Conservation (phyloP, 2,888 invertebrate genomes). For the Drosophila bunnanda region DNA sequence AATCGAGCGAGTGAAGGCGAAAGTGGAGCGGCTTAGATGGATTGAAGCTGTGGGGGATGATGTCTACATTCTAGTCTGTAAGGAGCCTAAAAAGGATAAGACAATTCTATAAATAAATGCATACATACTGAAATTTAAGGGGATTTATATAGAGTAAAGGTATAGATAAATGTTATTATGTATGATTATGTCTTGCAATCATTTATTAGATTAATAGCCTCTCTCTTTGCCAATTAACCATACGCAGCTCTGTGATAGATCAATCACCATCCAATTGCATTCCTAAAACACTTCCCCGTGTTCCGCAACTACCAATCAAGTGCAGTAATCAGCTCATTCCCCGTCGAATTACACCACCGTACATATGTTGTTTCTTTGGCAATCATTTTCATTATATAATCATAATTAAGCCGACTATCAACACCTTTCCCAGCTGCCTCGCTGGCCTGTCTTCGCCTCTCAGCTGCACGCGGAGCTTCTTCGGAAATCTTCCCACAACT, state of each 20-base stretch:
- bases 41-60: constrained; percentile 1
- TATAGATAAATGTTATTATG: neutral
- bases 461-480: neutral
- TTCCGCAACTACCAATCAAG: constrained; percentile 19
- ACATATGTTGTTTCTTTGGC: constrained; percentile 20
- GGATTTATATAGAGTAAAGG: neutral
- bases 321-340: constrained; percentile 24
- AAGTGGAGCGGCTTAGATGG: constrained; percentile 5
- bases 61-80: neutral
- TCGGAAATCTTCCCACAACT: constrained; percentile 46
- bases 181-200: neutral
- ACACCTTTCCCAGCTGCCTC: constrained; percentile 28
- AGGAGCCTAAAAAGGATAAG: neutral
- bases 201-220: neutral
- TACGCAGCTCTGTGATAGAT: neutral
- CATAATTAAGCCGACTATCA: constrained; percentile 36
- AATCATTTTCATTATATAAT: constrained; percentile 35
- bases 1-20: constrained; percentile 3
- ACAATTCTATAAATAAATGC: constrained; percentile 15
- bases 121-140: neutral
- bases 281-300: constrained; percentile 1
- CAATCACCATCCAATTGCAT: neutral
- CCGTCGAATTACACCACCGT: constrained; percentile 22
- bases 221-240: neutral
- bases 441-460: neutral